Percentiles rank a stretch among this genome's conserved stretches.
These are phyloP conservation scores for Sminthurides aquaticus DNA, from an alignment of 2,888 invertebrate genomes.

Conservation along the genomic window DNA sequence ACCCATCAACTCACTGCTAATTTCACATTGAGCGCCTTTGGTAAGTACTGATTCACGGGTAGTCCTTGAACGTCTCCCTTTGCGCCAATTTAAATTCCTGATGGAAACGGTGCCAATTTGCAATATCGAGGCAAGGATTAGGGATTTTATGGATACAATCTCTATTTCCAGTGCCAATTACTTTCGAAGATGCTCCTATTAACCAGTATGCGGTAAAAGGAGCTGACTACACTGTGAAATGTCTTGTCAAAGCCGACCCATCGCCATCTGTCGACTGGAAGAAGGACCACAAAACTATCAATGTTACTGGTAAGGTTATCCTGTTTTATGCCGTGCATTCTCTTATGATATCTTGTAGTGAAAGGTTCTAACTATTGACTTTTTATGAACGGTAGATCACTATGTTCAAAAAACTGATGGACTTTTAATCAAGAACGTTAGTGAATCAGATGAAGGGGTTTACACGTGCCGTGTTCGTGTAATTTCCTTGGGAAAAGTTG, in stretches of 20 bases:
- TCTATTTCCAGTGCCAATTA: slow-evolving; percentile 77
- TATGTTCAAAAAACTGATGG: slow-evolving; percentile 69
- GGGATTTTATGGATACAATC: too few species aligned
- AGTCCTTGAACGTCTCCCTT: too few species aligned
- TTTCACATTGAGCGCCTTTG: slow-evolving; percentile 37
- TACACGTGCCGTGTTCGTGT: slow-evolving; percentile 84
- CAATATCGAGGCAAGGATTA: too few species aligned
- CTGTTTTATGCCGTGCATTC: too few species aligned
- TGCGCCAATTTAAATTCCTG: too few species aligned
- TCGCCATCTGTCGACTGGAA: slow-evolving; percentile 77
- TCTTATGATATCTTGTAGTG: too few species aligned
- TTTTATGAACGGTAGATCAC: slow-evolving; percentile 51
- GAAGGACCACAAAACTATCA: slow-evolving; percentile 64
- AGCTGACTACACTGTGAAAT: slow-evolving; percentile 67
- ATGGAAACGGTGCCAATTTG: too few species aligned
- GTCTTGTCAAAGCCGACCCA: slow-evolving; percentile 77
- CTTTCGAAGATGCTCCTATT: slow-evolving; percentile 75
- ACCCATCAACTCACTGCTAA: slow-evolving; percentile 30
- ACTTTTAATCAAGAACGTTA: slow-evolving; percentile 65
- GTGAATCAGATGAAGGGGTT: slow-evolving; percentile 74
- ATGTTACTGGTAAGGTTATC: slow-evolving; percentile 47
- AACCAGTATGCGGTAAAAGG: slow-evolving; percentile 74
- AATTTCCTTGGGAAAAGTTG: slow-evolving; percentile 67
- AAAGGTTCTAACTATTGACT: background rate
- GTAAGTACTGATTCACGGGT: slow-evolving; percentile 24